Evolutionary conservation across 2,797 vertebrate genomes (phyloP).

Genomic region (Anabas testudineus): DNA sequence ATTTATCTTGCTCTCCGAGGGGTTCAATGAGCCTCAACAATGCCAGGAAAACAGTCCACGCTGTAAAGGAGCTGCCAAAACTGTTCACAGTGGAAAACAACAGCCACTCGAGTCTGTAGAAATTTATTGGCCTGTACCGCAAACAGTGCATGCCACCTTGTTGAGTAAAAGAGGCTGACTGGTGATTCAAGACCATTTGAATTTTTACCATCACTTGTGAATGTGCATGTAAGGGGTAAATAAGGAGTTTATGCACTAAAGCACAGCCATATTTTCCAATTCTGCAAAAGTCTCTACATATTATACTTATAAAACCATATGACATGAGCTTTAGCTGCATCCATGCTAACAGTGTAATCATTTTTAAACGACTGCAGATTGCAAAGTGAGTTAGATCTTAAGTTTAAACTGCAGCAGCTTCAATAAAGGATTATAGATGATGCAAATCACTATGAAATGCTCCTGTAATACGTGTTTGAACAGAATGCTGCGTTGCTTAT

Average conservation of each 20-base stretch:
- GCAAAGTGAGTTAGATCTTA: not conserved
- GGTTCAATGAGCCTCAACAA: conserved; percentile 49
- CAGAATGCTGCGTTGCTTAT: not conserved
- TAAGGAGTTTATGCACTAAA: conserved; percentile 17
- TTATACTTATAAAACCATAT: too few species aligned
- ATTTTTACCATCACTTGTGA: conserved; percentile 15
- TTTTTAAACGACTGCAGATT: not conserved
- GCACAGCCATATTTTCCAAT: not conserved
- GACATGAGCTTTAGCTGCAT: not conserved
- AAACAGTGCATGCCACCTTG: conserved; percentile 46
- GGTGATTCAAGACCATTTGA: conserved; percentile 32
- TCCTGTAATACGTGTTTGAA: not conserved
- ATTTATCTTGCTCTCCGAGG: conserved; percentile 45
- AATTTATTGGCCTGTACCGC: conserved; percentile 43
- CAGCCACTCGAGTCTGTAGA: conserved; percentile 37
- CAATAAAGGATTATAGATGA: not conserved
- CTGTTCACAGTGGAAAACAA: conserved; percentile 31
- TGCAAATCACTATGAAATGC: not conserved
- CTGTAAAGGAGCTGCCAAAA: conserved; percentile 44
- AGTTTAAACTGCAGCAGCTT: not conserved
- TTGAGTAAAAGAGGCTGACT: conserved; percentile 45
- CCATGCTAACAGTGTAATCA: not conserved
- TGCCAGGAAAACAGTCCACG: conserved; percentile 37
- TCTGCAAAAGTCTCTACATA: not conserved
- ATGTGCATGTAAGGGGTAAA: conserved; percentile 30